phyloP scores from a whole-genome alignment of 2,888 invertebrate genomes.

The Drosophila flavopinicola region DNA sequence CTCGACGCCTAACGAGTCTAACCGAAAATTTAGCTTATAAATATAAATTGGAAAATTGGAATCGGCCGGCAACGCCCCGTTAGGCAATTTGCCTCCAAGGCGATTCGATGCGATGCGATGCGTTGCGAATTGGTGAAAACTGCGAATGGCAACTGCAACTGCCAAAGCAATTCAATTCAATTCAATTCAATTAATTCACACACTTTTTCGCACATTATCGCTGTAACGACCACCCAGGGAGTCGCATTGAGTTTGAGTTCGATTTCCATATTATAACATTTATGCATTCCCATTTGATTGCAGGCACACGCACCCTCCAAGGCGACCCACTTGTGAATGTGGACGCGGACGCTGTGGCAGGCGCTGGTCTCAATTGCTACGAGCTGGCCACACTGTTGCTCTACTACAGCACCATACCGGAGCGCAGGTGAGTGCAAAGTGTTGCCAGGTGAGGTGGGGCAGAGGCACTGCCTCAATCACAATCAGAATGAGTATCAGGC shows the following conservation, averaged over 20 bases:
- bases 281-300: constrained; percentile 51
- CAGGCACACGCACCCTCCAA: constrained; percentile 88
- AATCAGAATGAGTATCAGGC: constrained; percentile 74
- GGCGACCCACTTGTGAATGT: constrained; percentile 89
- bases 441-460: constrained; percentile 2
- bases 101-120: constrained; percentile 7
- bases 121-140: constrained; percentile 38
- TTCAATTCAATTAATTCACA: constrained; percentile 63
- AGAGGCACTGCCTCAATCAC: constrained; percentile 60
- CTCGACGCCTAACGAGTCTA: constrained; percentile 24
- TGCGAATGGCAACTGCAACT: constrained; percentile 59
- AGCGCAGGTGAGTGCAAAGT: constrained; percentile 86
- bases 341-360: constrained; percentile 86
- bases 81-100: constrained; percentile 61
- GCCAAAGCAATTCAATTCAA: constrained; percentile 11
- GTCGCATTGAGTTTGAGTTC: constrained; percentile 34
- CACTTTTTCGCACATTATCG: constrained; percentile 72
- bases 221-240: constrained; percentile 66
- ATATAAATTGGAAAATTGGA: constrained; percentile 65
- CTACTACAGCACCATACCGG: constrained; percentile 89
- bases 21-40: constrained; percentile 62
- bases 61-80: constrained; percentile 62
- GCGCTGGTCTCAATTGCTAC: constrained; percentile 87
- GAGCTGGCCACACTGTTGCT: constrained; percentile 89
- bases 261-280: background rate